Evolutionary conservation across 64 coral and sea anemone genomes (phyloP), one percentile per base, ranked within the genome.

Genomic region (Catalaphyllia jardinei): DNA sequence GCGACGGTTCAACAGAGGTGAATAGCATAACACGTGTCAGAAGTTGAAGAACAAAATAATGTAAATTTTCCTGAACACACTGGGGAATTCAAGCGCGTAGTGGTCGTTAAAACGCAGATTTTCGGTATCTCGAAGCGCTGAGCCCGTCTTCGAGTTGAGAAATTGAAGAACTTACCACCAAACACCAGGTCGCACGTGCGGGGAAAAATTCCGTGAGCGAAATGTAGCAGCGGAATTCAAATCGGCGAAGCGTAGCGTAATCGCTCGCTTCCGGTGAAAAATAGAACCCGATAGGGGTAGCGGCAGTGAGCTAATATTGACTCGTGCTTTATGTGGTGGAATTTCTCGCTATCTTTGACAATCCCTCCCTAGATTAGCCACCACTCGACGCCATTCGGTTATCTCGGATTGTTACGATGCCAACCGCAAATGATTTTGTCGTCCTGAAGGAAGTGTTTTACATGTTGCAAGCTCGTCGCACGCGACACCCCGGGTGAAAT

Each of bases 291-390:
- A 69, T 85, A 85, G 81, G 81, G 81, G 81, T 85, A 85, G 62
- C 81, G 63, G 62, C 81, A 85, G 62, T 71, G 81, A 52, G 67
- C 63, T 71, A 85, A 85, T 85, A 85, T 85, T 85, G 62, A 85
- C 81, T 85, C 61, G 33, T 18, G 39, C 46, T 71, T 85, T 16
- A 50, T 65, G 63, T 20, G 28, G 31, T 62, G 81, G 81, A 85
- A 85, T 85, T 85, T 85, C 81, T 85, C 81, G 81, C 81, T 85
- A 12, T 57, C 42, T 13, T 20, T 29, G 35, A 22, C 63, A 71
- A 28, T 39, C 33, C 22, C 27, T 50, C 22, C 42, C 49, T 71
- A 22, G 10, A 51, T 27, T 85, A 61, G 17, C 31, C 20, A 52
- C 10, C 81, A 71, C 8, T 51, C 24, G 42, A 71, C 63, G 22